Base-by-base conservation (phyloP, 64 coral and sea anemone genomes). In the Platygyra sinensis region DNA sequence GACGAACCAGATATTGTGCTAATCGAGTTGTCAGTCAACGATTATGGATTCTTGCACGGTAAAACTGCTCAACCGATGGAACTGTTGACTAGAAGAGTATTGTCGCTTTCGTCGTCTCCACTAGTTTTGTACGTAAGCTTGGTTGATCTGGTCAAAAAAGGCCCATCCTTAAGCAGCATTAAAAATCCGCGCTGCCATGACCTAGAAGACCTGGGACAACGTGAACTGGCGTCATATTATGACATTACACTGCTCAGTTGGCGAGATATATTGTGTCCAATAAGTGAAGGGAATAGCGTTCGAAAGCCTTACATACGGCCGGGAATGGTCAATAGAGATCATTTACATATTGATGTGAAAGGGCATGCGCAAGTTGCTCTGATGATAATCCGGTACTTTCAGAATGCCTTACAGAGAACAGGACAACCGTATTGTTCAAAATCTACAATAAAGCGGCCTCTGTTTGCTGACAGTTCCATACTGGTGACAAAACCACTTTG, bases 21-120 rank as follows among this genome's bases (percentile, higher is more conserved):
- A 12, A 71, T 90, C 42, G 88, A 90, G 32, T 69, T 80, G 19
- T 80, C 88, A 30, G 88, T 90, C 20, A 90, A 90, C 64, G 64
- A 90, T 49, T 80, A 80, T 52, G 60, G 88, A 14, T 78, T 33
- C 11, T 46, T 30, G 38, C 77, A 89, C 25, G 88, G 88, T 1
- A 30, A 52, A 64, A 64, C 60, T 49, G 88, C 76, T 49, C 60
- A 80, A 29, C 88, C 76, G 7, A 64, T 89, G 88, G 88, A 89
- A 72, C 88, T 78, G 15, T 14, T 89, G 16, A 89, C 75, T n/a
- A 60, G 88, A 62, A 19, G 75, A 42, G 73, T 89, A 2, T 46
- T 89, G 9, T 62, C 38, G 19, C 29, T 89, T 29, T 59, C 57
- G 29, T 79, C 88, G 16, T 65, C 14, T 57, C 88, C 60, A 72